Base-by-base conservation (phyloP, 1,140 invertebrate genomes). In the Trichonephila clavata region DNA sequence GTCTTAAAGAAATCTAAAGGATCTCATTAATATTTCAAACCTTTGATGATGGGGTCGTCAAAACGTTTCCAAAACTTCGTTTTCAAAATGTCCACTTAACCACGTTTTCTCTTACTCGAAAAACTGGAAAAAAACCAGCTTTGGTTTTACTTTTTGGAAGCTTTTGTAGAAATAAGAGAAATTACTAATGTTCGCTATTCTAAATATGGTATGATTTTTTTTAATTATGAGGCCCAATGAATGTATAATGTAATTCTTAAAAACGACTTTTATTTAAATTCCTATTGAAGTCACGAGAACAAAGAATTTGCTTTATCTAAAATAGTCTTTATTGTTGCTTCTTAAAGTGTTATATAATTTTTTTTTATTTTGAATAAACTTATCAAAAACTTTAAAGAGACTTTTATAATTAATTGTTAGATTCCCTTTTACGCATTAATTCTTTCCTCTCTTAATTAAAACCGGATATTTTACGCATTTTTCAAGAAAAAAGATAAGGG, bases 11-110 rank as follows among this genome's bases (percentile, higher is more conserved):
- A 83, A 83, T 83, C 68, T n/a, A 57, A 86, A 86, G 57, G 83
- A 18, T 24, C 84, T 86, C 84, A 60, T 63, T 86, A 83, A 60
- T 59, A 86, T 59, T 86, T 27, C 24, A 86, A 63, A 86, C 84
- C 59, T 86, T 60, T 60, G 84, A 86, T n/a, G 24, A 14, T 32
- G 61, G 59, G 13, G 3, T 61, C 20, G 50, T 60, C 59, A 86
- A 86, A 86, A 60, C 59, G 68, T 83, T 57, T 50, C n/a, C 39
- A 83, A 83, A 83, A 83, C 39, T 57, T 59, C n/a, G 5, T 83
- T 32, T 60, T 86, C 10, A 20, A 86, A 86, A 63, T 86, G 24
- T 27, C 50, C 84, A 86, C 84, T 86, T 86, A 86, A 86, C 50
- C 84, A 86, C 84, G 83, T 86, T 86, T 86, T 60, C 57, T 86